Evolutionary conservation across 2,113 vertebrate species (phyloP).

Genomic region (Osmerus eperlanus): DNA sequence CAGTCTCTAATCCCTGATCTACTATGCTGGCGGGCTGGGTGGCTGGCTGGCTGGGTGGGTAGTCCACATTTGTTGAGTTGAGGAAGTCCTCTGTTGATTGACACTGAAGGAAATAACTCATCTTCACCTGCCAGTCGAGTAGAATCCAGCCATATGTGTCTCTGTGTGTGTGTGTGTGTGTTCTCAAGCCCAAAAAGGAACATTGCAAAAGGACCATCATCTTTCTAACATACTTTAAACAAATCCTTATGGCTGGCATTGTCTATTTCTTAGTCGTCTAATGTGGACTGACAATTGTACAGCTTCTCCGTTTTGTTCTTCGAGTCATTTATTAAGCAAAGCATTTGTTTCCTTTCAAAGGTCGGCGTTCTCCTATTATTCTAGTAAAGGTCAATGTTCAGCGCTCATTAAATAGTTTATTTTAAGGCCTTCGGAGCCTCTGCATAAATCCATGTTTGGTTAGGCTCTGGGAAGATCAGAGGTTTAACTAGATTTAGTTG

Average conservation of each 20-base stretch:
- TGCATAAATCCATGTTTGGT: background rate
- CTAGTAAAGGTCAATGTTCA: background rate
- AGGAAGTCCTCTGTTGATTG: background rate
- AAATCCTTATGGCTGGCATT: no score
- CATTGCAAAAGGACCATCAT: no score
- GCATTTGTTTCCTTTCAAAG: background rate
- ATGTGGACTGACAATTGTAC: no score
- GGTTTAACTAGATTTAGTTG: background rate
- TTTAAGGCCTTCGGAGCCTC: background rate
- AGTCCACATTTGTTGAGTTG: background rate
- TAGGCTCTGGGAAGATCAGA: background rate
- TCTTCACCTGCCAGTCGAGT: background rate
- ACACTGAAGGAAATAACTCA: slow-evolving; percentile 1
- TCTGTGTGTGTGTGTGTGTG: background rate
- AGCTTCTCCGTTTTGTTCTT: no score
- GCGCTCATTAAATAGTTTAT: slow-evolving; percentile 2
- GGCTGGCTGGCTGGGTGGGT: background rate
- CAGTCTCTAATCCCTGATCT: slow-evolving; percentile 2
- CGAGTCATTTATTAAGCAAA: background rate
- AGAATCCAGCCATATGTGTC: slow-evolving; percentile 5
- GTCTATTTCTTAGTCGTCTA: no score
- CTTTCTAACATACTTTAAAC: no score
- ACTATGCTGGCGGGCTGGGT: no score
- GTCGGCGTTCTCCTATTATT: background rate
- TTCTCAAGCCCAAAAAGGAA: no score